Percentiles rank a stretch among this genome's conserved stretches.
Evolutionary conservation across 1,140 invertebrate species (phyloP).

Genomic region (Atta texana): DNA sequence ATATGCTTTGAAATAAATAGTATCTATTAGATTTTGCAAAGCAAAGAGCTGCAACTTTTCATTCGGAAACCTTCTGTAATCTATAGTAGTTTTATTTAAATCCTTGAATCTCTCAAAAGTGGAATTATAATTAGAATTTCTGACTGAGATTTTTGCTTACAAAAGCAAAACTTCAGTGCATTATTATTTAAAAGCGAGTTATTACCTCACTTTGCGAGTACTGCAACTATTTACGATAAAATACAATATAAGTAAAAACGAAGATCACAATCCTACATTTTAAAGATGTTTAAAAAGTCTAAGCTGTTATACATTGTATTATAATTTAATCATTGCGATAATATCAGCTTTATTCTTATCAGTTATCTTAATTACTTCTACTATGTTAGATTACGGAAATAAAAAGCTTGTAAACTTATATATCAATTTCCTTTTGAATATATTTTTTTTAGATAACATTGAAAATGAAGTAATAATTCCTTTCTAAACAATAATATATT

Average conservation of each 20-base stretch:
- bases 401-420: not conserved
- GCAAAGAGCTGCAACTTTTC: not conserved
- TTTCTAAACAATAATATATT: no score
- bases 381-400: not conserved
- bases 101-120: not conserved
- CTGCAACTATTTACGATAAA: not conserved
- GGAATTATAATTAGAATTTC: not conserved
- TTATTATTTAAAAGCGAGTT: not conserved
- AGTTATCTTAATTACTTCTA: not conserved
- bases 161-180: not conserved
- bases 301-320: not conserved
- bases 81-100: not conserved
- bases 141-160: not conserved
- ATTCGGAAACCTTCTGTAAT: not conserved
- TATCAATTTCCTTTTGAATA: not conserved
- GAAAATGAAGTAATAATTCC: no score
- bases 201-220: not conserved
- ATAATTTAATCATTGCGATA: not conserved
- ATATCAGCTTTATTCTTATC: not conserved
- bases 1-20: not conserved
- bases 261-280: not conserved
- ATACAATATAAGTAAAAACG: not conserved
- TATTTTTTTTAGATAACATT: not conserved
- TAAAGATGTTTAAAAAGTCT: not conserved
- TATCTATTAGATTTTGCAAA: not conserved